phyloP scores from a whole-genome alignment of 2,797 vertebrate species.

The Microchirus variegatus region DNA sequence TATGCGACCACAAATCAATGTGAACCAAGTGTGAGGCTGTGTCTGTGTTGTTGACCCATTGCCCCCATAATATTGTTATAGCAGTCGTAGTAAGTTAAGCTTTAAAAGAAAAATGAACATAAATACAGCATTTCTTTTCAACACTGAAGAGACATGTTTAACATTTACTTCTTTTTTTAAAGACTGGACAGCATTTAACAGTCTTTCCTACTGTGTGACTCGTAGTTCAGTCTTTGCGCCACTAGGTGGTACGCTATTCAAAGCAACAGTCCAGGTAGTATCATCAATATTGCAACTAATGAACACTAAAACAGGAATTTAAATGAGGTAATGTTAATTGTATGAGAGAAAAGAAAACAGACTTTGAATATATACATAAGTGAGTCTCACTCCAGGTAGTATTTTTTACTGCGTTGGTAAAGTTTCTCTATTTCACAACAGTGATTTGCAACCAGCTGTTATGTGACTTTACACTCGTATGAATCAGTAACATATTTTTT shows the following conservation, averaged over 20 bases:
- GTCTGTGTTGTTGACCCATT: too few species aligned
- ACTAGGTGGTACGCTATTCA: slow-evolving; percentile 45
- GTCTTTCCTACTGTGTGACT: background rate
- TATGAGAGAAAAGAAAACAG: slow-evolving; percentile 1
- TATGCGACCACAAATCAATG: too few species aligned
- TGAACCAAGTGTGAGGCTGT: too few species aligned
- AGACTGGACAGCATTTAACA: background rate
- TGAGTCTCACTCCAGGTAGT: slow-evolving; percentile 49
- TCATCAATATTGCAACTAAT: background rate
- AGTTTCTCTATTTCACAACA: background rate
- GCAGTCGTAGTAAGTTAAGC: too few species aligned
- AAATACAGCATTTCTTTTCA: background rate
- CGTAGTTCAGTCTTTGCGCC: slow-evolving; percentile 42
- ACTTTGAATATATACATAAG: slow-evolving; percentile 9
- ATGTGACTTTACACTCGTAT: too few species aligned
- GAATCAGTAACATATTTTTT: background rate
- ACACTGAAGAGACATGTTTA: background rate
- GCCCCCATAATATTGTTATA: too few species aligned
- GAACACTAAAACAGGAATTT: slow-evolving; percentile 4
- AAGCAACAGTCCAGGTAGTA: slow-evolving; percentile 4
- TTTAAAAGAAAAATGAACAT: too few species aligned
- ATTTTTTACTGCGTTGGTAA: slow-evolving; percentile 1
- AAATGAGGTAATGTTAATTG: slow-evolving; percentile 48
- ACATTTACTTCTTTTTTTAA: background rate
- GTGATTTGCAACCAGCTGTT: too few species aligned